A percentile compares a stretch with the other conserved stretches of the same genome.
These are phyloP conservation scores for Orientallactaga bullata DNA, from an alignment of 2,113 vertebrate genomes.

Conservation along the genomic window DNA sequence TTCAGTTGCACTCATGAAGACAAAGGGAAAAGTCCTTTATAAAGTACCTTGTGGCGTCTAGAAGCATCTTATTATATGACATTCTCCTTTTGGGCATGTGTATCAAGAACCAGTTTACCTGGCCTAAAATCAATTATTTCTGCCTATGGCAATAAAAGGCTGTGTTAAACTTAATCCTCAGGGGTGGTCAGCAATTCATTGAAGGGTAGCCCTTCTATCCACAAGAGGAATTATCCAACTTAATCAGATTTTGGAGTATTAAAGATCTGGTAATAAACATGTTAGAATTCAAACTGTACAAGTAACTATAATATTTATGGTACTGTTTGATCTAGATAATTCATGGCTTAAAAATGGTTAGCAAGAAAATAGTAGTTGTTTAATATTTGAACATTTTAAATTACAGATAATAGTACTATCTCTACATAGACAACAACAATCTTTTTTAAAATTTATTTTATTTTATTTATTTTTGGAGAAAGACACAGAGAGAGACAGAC, in stretches of 20 bases:
- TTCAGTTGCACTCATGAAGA: constrained; percentile 63
- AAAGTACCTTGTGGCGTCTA: constrained; percentile 63
- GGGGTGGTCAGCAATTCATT: constrained; percentile 80
- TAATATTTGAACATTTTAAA: constrained; percentile 57
- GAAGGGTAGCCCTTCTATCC: constrained; percentile 75
- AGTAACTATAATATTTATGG: constrained; percentile 77
- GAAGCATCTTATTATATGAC: constrained; percentile 80
- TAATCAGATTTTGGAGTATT: constrained; percentile 77
- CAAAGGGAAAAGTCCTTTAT: constrained; percentile 62
- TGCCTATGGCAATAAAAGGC: constrained; percentile 76
- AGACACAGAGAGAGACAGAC: too few species aligned
- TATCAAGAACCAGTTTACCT: constrained; percentile 78
- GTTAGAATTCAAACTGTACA: constrained; percentile 72
- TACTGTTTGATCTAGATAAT: constrained; percentile 67
- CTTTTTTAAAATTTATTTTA: too few species aligned
- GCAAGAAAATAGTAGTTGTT: constrained; percentile 13
- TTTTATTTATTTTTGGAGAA: too few species aligned
- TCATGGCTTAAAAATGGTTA: constrained; percentile 57
- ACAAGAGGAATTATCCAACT: constrained; percentile 71
- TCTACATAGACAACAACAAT: not conserved
- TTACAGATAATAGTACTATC: not conserved
- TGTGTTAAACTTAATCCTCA: constrained; percentile 78
- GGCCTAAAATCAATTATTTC: constrained; percentile 82
- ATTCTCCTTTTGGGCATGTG: constrained; percentile 66
- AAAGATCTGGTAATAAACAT: constrained; percentile 69